Evolutionary conservation across 2,113 vertebrate species (phyloP).

Genomic region (Galemys pyrenaicus): DNA sequence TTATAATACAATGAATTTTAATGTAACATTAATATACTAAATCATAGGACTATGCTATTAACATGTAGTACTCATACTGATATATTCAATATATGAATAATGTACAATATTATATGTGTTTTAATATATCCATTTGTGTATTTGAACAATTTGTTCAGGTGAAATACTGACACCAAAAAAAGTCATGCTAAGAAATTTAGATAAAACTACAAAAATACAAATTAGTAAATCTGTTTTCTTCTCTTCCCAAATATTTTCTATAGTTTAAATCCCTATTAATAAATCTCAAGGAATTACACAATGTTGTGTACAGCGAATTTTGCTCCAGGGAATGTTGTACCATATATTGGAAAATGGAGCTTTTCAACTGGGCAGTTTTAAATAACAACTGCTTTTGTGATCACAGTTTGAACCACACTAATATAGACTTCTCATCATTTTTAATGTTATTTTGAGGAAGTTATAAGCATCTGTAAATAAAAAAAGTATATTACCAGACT

Average conservation of each 20-base stretch:
- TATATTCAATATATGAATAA: not conserved
- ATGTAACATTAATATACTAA: not conserved
- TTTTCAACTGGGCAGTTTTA: not conserved
- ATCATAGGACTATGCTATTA: not conserved
- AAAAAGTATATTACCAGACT: slow-evolving; percentile 15
- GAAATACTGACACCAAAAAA: not conserved
- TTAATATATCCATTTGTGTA: not conserved
- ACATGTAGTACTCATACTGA: not conserved
- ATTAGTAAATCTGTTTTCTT: not conserved
- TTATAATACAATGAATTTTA: not conserved
- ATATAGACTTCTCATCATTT: not conserved
- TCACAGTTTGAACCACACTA: not conserved
- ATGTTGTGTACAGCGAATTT: not conserved
- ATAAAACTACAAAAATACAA: not conserved
- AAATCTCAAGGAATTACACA: not conserved
- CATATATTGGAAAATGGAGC: not conserved
- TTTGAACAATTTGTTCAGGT: not conserved
- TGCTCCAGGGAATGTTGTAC: not conserved
- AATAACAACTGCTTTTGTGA: not conserved
- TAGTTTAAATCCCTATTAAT: no score
- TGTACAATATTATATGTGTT: not conserved
- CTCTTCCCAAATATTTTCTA: not conserved
- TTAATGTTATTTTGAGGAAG: slow-evolving; percentile 17
- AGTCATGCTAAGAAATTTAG: not conserved
- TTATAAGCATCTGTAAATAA: slow-evolving; percentile 28